Evolutionary conservation across 1,140 invertebrate genomes (phyloP).

Genomic region (Campoletis sonorensis): DNA sequence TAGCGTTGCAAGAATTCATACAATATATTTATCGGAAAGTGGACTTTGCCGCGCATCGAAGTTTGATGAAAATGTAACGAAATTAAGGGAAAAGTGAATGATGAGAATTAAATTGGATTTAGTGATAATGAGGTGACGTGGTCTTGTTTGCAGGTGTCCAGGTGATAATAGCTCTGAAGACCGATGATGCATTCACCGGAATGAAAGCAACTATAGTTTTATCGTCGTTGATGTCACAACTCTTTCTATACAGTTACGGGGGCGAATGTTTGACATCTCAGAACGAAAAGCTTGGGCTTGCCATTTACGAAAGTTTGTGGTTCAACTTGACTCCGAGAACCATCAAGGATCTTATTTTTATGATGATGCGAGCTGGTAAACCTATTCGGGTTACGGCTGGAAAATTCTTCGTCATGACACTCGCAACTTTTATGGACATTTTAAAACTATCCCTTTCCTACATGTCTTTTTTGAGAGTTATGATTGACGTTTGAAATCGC

Average conservation of each 20-base stretch:
- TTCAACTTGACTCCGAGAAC: conserved; percentile 39
- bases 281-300: conserved; percentile 40
- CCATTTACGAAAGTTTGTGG: conserved; percentile 51
- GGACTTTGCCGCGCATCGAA: too few species aligned
- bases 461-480: conserved; percentile 51
- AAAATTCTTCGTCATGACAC: conserved; percentile 53
- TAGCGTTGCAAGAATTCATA: too few species aligned
- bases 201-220: conserved; percentile 48
- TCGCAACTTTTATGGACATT: conserved; percentile 54
- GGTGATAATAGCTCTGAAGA: conserved; percentile 52
- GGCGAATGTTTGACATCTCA: conserved; percentile 54
- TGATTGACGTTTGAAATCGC: conserved; percentile 49
- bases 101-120: too few species aligned
- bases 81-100: too few species aligned
- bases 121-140: too few species aligned
- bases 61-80: too few species aligned
- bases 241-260: conserved; percentile 55
- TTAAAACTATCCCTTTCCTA: conserved; percentile 53
- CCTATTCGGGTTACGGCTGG: conserved; percentile 52
- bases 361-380: conserved; percentile 52
- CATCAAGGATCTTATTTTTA: conserved; percentile 47
- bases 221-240: conserved; percentile 52
- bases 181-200: conserved; percentile 47
- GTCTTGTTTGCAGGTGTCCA: conserved; percentile 53
- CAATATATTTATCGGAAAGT: too few species aligned